A percentile compares a stretch with the other conserved stretches of the same genome.
These are phyloP conservation scores for Ophioninae sp. DNA, from an alignment of 2,888 invertebrate genomes.

Conservation along the genomic window DNA sequence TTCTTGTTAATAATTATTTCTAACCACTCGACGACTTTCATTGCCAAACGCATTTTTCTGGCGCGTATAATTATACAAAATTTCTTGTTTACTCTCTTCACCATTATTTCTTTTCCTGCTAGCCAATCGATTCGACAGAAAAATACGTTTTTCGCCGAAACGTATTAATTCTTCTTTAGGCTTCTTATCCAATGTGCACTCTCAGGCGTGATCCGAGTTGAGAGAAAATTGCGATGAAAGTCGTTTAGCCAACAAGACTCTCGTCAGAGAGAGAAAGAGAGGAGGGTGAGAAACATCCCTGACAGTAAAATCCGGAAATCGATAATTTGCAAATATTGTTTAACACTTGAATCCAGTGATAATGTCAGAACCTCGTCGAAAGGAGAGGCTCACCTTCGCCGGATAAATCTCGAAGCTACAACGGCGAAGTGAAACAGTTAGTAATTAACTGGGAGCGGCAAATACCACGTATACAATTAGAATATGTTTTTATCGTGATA, in stretches of 20 bases:
- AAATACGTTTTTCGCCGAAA: conserved; percentile 44
- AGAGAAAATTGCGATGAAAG: conserved; percentile 53
- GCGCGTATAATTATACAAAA: conserved; percentile 66
- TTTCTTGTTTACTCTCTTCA: conserved; percentile 16
- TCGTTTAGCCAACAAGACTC: conserved; percentile 43
- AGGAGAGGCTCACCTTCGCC: conserved; percentile 35
- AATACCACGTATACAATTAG: conserved; percentile 17
- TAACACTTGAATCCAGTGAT: neutral
- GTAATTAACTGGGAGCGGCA: conserved; percentile 20
- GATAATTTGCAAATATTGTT: conserved; percentile 25
- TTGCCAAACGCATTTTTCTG: conserved; percentile 67
- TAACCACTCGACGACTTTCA: conserved; percentile 63
- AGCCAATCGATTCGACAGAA: conserved; percentile 3
- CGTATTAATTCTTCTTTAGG: conserved; percentile 29
- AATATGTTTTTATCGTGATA: conserved; percentile 14
- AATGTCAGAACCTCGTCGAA: conserved; percentile 16
- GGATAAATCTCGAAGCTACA: conserved; percentile 21
- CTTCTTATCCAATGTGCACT: conserved; percentile 2
- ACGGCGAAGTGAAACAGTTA: conserved; percentile 13
- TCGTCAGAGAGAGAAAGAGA: neutral
- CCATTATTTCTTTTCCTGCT: neutral
- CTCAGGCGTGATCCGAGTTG: neutral
- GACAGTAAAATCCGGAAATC: conserved; percentile 42
- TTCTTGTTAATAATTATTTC: conserved; percentile 54
- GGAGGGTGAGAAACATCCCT: conserved; percentile 25